Conservation (phyloP, 1,140 invertebrate genomes). For the Lineus longissimus region DNA sequence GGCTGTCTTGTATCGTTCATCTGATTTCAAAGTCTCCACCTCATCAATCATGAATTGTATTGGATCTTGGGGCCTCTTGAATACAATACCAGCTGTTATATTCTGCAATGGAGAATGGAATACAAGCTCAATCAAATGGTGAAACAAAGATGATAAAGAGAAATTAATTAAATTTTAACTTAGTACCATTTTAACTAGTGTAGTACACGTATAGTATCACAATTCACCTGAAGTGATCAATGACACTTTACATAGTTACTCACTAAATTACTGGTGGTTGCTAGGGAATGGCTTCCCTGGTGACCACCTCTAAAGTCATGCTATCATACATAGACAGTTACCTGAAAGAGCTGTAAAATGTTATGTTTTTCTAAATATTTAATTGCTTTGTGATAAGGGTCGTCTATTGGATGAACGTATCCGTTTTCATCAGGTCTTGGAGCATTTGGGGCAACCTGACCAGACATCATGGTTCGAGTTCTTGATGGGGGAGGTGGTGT, state of each 20-base stretch:
- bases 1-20: slow-evolving; percentile 8
- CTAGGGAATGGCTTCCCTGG: slow-evolving; percentile 5
- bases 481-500: no score
- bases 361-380: slow-evolving; percentile 44
- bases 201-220: no score
- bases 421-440: not conserved
- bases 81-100: slow-evolving; percentile 38
- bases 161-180: no score
- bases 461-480: no score
- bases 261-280: no score
- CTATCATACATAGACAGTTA: slow-evolving; percentile 8
- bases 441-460: not conserved
- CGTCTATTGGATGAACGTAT: slow-evolving; percentile 29
- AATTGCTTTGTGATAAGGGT: slow-evolving; percentile 43
- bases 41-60: slow-evolving; percentile 38
- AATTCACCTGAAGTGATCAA: no score
- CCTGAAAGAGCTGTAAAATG: slow-evolving; percentile 46
- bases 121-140: no score
- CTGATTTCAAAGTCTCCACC: slow-evolving; percentile 33
- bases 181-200: no score
- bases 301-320: not conserved
- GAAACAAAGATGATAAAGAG: no score
- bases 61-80: slow-evolving; percentile 35
- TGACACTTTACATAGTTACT: no score
- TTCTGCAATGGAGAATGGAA: slow-evolving; percentile 26